Evolutionary conservation across 2,888 invertebrate species (phyloP).

Genomic region (Trilocha varians): DNA sequence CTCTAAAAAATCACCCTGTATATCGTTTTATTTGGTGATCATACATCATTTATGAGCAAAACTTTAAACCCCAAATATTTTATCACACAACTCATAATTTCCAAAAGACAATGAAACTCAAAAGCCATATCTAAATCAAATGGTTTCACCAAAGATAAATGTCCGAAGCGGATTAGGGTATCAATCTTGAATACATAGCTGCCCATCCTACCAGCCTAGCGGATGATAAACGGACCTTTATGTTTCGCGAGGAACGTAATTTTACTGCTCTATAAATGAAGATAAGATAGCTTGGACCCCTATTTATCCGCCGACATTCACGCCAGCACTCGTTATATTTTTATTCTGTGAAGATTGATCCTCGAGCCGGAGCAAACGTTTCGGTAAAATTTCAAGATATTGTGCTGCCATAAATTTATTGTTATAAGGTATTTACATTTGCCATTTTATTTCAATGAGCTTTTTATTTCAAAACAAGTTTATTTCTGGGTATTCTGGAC

Average conservation of each 20-base stretch:
- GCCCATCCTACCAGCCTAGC: slow-evolving; percentile 44
- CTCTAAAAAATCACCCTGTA: too few relatives aligned
- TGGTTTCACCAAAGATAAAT: slow-evolving; percentile 24
- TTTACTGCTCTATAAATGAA: slow-evolving; percentile 65
- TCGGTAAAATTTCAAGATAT: slow-evolving; percentile 1
- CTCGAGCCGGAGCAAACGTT: slow-evolving; percentile 22
- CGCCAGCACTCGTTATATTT: slow-evolving; percentile 37
- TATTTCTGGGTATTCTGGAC: not conserved
- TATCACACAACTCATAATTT: too few relatives aligned
- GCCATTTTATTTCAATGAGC: too few relatives aligned
- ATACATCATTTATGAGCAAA: too few relatives aligned
- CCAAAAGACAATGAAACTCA: too few relatives aligned
- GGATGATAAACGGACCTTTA: slow-evolving; percentile 59
- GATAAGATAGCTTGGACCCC: slow-evolving; percentile 52
- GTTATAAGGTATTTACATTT: not conserved
- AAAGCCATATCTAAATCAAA: slow-evolving; percentile 9
- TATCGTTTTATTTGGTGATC: too few relatives aligned
- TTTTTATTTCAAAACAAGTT: not conserved
- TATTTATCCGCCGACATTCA: slow-evolving; percentile 42
- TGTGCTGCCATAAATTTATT: not conserved
- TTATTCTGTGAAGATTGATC: slow-evolving; percentile 41
- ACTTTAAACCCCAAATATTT: too few relatives aligned
- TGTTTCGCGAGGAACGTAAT: slow-evolving; percentile 53
- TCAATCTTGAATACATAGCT: slow-evolving; percentile 56
- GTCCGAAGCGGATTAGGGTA: slow-evolving; percentile 32